phyloP scores from a whole-genome alignment of 2,113 vertebrate species.

The Neoarius graeffei region DNA sequence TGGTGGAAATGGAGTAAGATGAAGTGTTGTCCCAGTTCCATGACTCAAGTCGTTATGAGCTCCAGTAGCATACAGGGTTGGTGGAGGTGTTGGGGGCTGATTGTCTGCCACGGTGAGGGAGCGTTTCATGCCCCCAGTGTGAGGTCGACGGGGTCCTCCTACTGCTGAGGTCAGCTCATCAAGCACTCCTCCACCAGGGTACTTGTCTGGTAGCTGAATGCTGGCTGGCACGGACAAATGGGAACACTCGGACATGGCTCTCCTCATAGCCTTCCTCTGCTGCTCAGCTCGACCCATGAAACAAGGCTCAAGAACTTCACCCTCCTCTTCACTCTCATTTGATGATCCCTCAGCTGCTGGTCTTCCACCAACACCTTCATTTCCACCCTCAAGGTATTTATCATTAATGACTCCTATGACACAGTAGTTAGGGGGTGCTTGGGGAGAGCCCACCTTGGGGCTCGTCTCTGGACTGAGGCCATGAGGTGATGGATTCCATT shows the following conservation, averaged over 20 bases:
- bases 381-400: constrained; percentile 53
- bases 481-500: constrained; percentile 75
- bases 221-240: constrained; percentile 88
- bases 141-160: constrained; percentile 65
- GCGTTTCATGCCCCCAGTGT: constrained; percentile 76
- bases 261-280: constrained; percentile 86
- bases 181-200: constrained; percentile 72
- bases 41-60: constrained; percentile 64
- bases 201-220: constrained; percentile 85
- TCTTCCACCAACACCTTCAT: constrained; percentile 36
- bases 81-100: constrained; percentile 68
- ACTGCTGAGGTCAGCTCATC: constrained; percentile 68
- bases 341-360: constrained; percentile 59
- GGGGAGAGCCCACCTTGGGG: constrained; percentile 63
- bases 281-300: constrained; percentile 75
- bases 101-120: constrained; percentile 85
- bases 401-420: constrained; percentile 66
- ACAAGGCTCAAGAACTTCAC: constrained; percentile 64
- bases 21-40: constrained; percentile 55
- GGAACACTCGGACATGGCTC: constrained; percentile 93
- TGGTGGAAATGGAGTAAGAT: constrained; percentile 57
- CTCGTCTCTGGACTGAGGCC: constrained; percentile 39
- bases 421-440: constrained; percentile 69
- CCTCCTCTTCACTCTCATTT: constrained; percentile 64
- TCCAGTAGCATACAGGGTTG: constrained; percentile 62